Evolutionary conservation across 2,888 invertebrate species (phyloP).

Genomic region (Chelonus formosanus): DNA sequence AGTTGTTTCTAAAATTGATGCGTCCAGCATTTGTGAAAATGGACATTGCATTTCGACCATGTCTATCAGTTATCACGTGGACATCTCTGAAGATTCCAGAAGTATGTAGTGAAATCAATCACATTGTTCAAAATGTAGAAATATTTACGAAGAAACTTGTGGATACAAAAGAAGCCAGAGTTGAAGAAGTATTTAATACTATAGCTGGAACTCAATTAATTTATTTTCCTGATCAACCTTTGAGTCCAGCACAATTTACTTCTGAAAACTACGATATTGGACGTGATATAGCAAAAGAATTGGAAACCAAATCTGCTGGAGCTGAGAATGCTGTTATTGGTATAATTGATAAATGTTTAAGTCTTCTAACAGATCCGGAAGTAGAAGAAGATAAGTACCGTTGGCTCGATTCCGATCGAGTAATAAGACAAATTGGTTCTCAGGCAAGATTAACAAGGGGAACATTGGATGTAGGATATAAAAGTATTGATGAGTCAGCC

Average conservation of each 20-base stretch:
- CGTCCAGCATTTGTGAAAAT: constrained; percentile 74
- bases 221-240: constrained; percentile 71
- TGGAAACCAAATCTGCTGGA: constrained; percentile 71
- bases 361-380: constrained; percentile 70
- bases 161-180: constrained; percentile 80
- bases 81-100: constrained; percentile 78
- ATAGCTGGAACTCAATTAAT: constrained; percentile 73
- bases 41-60: constrained; percentile 78
- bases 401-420: constrained; percentile 73
- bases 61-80: constrained; percentile 82
- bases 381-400: constrained; percentile 71
- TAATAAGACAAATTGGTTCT: constrained; percentile 71
- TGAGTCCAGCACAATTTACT: constrained; percentile 71
- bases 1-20: constrained; percentile 76
- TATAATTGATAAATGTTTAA: constrained; percentile 79
- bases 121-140: constrained; percentile 71
- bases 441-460: constrained; percentile 66
- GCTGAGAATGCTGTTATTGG: constrained; percentile 82
- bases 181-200: constrained; percentile 74
- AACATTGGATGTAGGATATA: constrained; percentile 71
- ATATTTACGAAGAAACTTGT: constrained; percentile 75
- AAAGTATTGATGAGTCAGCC: constrained; percentile 72
- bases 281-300: constrained; percentile 66
- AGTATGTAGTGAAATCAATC: constrained; percentile 70
- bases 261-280: constrained; percentile 71